Conservation (phyloP, 2,888 invertebrate species). For the Dioctria linearis region DNA sequence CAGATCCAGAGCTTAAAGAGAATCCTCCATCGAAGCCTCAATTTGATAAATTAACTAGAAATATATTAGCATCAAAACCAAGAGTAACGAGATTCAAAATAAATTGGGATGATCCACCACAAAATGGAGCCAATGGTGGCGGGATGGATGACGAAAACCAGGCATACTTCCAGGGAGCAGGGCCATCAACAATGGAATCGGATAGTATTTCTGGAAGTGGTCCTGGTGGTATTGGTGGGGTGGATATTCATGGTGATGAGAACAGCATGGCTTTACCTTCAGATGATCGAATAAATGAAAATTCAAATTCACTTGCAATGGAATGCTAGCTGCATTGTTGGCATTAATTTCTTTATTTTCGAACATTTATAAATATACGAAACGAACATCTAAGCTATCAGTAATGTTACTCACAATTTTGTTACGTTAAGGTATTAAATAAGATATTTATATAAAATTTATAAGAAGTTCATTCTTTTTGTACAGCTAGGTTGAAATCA, state of each 20-base stretch:
- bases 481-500: too few relatives aligned
- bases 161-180: constrained; percentile 59
- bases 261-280: constrained; percentile 68
- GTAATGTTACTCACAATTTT: not conserved
- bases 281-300: constrained; percentile 69
- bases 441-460: constrained; percentile 44
- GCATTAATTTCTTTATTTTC: not conserved
- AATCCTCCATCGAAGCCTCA: constrained; percentile 94
- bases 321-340: constrained; percentile 65
- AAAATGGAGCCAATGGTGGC: constrained; percentile 63
- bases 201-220: not conserved
- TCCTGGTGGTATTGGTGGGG: not conserved
- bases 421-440: constrained; percentile 40
- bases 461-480: too few relatives aligned
- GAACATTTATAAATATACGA: not conserved
- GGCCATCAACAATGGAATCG: constrained; percentile 53
- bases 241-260: constrained; percentile 64
- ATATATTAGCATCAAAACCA: constrained; percentile 85
- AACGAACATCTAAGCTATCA: not conserved
- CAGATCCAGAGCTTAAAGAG: constrained; percentile 92
- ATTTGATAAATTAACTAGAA: constrained; percentile 88
- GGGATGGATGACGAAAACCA: constrained; percentile 62
- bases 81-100: constrained; percentile 97
- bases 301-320: constrained; percentile 71
- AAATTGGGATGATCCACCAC: constrained; percentile 90